Percentiles rank a stretch among this genome's conserved stretches.
These are phyloP conservation scores for Drosophila parabipectinata DNA, from an alignment of 1,140 invertebrate species.

Conservation along the genomic window DNA sequence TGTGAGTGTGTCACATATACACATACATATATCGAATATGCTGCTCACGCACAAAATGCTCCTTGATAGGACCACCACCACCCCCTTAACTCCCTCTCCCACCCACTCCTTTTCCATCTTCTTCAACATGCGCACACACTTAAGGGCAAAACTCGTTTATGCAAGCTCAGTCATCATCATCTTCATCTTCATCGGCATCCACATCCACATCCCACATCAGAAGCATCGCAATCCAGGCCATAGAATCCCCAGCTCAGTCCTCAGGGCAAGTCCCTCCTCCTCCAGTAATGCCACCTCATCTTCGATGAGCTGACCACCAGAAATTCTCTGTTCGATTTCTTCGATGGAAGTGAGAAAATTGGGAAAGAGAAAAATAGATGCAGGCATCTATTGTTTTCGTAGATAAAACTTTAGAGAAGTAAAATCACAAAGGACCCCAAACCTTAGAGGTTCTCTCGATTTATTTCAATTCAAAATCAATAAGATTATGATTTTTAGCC, in stretches of 20 bases:
- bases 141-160: conserved; percentile 73
- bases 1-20: neutral
- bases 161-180: conserved; percentile 75
- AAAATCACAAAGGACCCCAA: too few relatives aligned
- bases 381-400: neutral
- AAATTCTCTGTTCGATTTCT: conserved; percentile 46
- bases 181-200: conserved; percentile 25
- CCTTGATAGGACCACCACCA: conserved; percentile 7
- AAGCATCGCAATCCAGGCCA: conserved; percentile 16
- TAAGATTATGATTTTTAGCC: too few relatives aligned
- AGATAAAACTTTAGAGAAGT: too few relatives aligned
- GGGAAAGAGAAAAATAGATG: neutral
- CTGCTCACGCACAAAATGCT: conserved; percentile 69
- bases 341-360: conserved; percentile 3
- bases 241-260: conserved; percentile 3
- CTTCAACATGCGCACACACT: conserved; percentile 59
- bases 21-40: conserved; percentile 55
- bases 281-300: conserved; percentile 7
- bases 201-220: neutral
- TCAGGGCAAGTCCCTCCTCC: neutral
- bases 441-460: too few relatives aligned
- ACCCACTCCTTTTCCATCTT: neutral
- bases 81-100: neutral
- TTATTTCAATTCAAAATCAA: too few relatives aligned
- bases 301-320: conserved; percentile 46